Evolutionary conservation across 1,140 invertebrate species (phyloP), one percentile per base, ranked within the genome.

Genomic region (Saccostrea glomerata): DNA sequence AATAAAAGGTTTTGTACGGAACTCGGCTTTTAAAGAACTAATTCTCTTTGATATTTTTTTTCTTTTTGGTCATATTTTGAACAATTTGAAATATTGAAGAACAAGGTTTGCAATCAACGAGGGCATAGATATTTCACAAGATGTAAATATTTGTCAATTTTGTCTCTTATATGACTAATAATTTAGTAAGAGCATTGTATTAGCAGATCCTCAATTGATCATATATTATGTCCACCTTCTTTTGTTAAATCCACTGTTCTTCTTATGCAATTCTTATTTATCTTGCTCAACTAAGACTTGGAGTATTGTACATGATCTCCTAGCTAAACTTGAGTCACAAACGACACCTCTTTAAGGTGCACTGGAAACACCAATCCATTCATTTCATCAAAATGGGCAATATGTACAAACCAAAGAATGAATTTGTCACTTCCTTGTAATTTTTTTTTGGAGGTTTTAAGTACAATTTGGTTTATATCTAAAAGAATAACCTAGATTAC

Each of bases 221-320:
- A 63, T n/a, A 63, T 63, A 63, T 63, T 63, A 63, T n/a, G n/a
- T 63, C 58, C 58, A 63, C 15, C 58, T 20, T 60, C n/a, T 63
- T 17, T 63, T 20, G 58, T 63, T 5, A 63, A 63, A 25, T 77
- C 70, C 30, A 30, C 7, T 66, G 30, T 77, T 77, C 13, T 30
- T 77, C 70, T 77, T 77, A 36, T 36, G 70, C 30, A 77, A 77
- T 36, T 77, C 30, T 30, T 77, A 30, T 77, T 77, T 77, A 25
- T 77, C 25, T 77, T 77, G 70, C 70, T 77, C 25, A 36, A 3
- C 30, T 77, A 30, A 15, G 70, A 77, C 25, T 66, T 23, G 23
- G 25, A 36, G 70, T 77, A 15, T 30, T 77, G 70, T 25, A 30
- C 70, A 30, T 36, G 25, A 77, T 77, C 70, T 30, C 13, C 13